Percentiles rank a stretch among this genome's conserved stretches.
These are phyloP conservation scores for Lysiphlebus fabarum DNA, from an alignment of 1,140 invertebrate genomes.

Conservation along the genomic window DNA sequence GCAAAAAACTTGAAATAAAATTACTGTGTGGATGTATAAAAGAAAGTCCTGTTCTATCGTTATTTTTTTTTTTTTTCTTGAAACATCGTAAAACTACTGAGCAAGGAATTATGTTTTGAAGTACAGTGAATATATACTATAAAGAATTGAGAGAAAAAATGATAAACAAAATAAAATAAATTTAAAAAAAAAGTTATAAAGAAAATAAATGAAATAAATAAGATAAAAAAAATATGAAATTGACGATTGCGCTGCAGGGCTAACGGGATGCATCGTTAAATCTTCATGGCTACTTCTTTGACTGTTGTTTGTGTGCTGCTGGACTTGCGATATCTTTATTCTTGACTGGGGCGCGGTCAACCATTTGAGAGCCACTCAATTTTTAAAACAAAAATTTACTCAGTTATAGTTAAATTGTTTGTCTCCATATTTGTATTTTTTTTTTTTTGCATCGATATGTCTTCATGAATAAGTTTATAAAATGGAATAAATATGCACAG, in stretches of 20 bases:
- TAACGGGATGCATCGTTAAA: constrained; percentile 20
- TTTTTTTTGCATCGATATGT: no score
- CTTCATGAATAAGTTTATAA: no score
- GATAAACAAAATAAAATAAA: not conserved
- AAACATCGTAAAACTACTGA: constrained; percentile 16
- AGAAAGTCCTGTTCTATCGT: not conserved
- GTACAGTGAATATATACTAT: not conserved
- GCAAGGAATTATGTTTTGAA: constrained; percentile 14
- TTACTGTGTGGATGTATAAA: not conserved
- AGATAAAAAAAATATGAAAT: constrained; percentile 2
- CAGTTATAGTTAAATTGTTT: no score
- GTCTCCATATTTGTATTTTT: not conserved
- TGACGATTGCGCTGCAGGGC: constrained; percentile 10
- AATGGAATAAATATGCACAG: no score
- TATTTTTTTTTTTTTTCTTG: constrained; percentile 12
- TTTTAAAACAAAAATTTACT: not conserved
- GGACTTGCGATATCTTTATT: constrained; percentile 19
- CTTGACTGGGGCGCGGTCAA: constrained; percentile 15
- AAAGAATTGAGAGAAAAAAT: constrained; percentile 9
- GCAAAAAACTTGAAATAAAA: no score
- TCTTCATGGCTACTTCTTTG: constrained; percentile 2
- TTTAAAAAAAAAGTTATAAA: constrained; percentile 4
- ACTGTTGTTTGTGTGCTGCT: not conserved
- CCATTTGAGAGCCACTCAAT: constrained; percentile 7
- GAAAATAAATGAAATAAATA: constrained; percentile 9